Conservation (phyloP, 2,113 vertebrate genomes). For the Amazona guildingii region DNA sequence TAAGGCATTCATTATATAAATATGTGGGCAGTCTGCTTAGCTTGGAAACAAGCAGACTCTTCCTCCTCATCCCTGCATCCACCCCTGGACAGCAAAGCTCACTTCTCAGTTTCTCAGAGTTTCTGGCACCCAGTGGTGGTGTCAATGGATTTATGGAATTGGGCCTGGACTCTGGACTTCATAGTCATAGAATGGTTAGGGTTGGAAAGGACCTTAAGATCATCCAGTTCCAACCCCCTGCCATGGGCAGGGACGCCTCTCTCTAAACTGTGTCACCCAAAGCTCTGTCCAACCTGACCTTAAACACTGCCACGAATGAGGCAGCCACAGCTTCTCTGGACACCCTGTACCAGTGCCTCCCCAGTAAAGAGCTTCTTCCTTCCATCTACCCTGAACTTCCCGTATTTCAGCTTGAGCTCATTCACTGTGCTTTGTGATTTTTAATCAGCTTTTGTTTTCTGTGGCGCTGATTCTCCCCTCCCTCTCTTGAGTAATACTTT, state of each 20-base stretch:
- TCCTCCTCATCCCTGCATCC: not conserved
- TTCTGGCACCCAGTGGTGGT: not conserved
- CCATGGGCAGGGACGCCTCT: not conserved
- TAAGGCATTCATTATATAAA: not conserved
- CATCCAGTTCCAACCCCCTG: not conserved
- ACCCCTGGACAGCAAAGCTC: not conserved
- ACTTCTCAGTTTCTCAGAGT: not conserved
- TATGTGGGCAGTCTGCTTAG: not conserved
- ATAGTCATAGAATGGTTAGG: not conserved
- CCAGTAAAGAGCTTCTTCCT: not conserved
- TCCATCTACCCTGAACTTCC: not conserved
- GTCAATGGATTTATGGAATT: not conserved
- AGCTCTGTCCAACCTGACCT: not conserved
- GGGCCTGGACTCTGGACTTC: not conserved
- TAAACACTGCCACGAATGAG: not conserved
- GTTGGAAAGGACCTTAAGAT: not conserved
- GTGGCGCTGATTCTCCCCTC: not conserved
- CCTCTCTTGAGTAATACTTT: not conserved
- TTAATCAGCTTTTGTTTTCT: not conserved
- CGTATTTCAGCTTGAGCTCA: not conserved
- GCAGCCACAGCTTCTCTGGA: not conserved
- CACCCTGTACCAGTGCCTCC: not conserved
- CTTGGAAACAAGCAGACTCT: not conserved
- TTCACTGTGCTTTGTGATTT: not conserved
- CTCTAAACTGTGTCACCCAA: not conserved